phyloP scores from a whole-genome alignment of 2,113 vertebrate species.

The Sula dactylatra region DNA sequence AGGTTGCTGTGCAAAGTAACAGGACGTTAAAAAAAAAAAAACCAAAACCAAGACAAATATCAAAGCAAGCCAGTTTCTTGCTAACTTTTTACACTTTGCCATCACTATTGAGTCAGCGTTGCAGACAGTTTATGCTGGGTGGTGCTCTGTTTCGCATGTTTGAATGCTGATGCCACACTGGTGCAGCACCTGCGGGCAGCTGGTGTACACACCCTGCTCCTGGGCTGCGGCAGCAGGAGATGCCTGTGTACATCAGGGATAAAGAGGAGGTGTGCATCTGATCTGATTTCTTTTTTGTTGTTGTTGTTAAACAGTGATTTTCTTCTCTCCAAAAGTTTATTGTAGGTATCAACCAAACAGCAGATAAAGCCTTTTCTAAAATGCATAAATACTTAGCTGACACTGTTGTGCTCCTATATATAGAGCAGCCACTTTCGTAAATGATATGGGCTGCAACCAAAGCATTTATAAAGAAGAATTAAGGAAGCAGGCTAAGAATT shows the following conservation, averaged over 20 bases:
- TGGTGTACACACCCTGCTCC: not conserved
- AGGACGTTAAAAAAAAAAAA: not conserved
- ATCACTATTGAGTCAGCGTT: not conserved
- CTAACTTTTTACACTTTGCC: not conserved
- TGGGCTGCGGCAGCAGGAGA: not conserved
- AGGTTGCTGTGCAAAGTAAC: not conserved
- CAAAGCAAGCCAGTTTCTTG: not conserved
- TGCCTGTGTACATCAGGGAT: fast-evolving
- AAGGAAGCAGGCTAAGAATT: not conserved
- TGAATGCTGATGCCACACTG: not conserved
- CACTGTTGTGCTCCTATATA: not conserved
- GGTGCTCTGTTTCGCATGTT: not conserved
- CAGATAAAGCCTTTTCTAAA: not conserved
- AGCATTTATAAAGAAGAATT: not conserved
- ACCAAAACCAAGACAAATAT: not conserved
- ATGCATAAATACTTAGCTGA: not conserved
- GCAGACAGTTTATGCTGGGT: not conserved
- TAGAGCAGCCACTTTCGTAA: not conserved
- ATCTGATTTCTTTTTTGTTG: not conserved
- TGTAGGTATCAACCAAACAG: not conserved
- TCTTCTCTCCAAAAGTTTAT: not conserved
- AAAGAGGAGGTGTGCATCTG: not conserved
- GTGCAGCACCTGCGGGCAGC: not conserved
- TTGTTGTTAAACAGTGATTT: not conserved
- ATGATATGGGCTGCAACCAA: not conserved